Conservation (phyloP, 2,888 invertebrate species). For the Xestobium rufovillosum region DNA sequence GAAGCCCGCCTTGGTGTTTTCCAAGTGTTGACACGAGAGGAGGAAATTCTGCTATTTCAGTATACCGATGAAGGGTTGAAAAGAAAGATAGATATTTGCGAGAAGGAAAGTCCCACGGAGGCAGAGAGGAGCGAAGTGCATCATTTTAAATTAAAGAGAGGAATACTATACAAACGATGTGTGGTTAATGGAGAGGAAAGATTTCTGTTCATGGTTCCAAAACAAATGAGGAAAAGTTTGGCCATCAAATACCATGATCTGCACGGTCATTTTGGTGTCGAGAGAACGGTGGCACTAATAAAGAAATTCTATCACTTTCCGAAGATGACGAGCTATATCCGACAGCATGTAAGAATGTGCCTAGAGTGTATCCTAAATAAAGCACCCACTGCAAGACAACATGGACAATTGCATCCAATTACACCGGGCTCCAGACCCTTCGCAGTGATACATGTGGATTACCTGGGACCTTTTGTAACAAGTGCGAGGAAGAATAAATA, state of each 20-base stretch:
- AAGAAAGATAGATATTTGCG: no score
- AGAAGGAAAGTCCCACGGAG: no score
- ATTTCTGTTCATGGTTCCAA: no score
- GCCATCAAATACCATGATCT: constrained; percentile 12
- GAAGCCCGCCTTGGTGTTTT: no score
- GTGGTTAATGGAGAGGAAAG: no score
- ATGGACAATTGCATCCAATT: constrained; percentile 24
- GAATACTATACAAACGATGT: no score
- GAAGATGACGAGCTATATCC: constrained; percentile 5
- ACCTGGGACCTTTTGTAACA: constrained; percentile 23
- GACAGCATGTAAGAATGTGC: constrained; percentile 9
- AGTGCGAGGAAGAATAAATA: constrained; percentile 20
- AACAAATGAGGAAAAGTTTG: constrained; percentile 9
- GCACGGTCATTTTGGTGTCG: constrained; percentile 6
- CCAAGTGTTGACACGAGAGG: no score
- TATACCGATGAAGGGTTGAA: no score
- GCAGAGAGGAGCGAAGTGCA: no score
- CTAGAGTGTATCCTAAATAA: no score
- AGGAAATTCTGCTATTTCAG: no score
- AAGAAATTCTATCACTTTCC: constrained; percentile 8
- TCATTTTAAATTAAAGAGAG: no score
- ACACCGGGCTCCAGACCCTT: constrained; percentile 24
- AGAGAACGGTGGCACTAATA: constrained; percentile 5
- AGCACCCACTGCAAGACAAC: constrained; percentile 11
- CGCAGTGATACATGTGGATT: constrained; percentile 22